phyloP scores from a whole-genome alignment of 2,797 vertebrate species.

The Xenopus petersii region DNA sequence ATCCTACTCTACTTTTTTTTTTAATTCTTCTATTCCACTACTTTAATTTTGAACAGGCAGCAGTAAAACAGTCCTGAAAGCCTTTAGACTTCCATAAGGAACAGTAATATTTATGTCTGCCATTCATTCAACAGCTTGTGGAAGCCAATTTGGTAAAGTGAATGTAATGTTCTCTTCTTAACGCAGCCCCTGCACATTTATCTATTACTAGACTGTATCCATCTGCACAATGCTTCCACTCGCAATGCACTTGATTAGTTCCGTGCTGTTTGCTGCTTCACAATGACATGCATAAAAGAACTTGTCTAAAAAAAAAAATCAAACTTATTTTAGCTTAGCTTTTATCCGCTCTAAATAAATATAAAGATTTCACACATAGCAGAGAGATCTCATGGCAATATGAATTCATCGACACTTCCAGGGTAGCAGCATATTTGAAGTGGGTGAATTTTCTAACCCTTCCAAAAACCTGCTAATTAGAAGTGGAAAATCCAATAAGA shows the following conservation, averaged over 20 bases:
- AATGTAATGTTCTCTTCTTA: conserved; percentile 41
- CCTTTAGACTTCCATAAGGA: conserved; percentile 44
- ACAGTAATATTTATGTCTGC: conserved; percentile 49
- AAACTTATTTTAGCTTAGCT: neutral
- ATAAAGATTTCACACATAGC: neutral
- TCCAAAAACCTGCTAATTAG: conserved; percentile 6
- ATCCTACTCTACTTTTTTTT: neutral
- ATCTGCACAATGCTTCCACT: conserved; percentile 31
- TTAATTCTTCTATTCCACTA: conserved; percentile 3
- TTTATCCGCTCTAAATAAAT: neutral
- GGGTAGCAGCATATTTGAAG: neutral
- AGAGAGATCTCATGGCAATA: neutral
- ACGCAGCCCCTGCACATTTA: conserved; percentile 26
- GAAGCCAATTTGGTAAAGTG: conserved; percentile 41
- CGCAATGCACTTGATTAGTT: neutral
- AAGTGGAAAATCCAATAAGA: neutral
- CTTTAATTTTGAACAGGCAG: conserved; percentile 42
- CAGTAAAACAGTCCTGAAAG: conserved; percentile 48
- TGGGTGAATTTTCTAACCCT: conserved; percentile 6
- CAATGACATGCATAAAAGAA: neutral
- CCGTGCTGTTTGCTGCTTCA: neutral
- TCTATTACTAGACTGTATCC: conserved; percentile 34
- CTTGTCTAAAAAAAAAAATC: neutral
- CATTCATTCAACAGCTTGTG: conserved; percentile 50
- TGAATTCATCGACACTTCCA: conserved; percentile 7